Base-by-base conservation (phyloP, 1,140 invertebrate species). In the Scaptodrosophila lebanonensis region DNA sequence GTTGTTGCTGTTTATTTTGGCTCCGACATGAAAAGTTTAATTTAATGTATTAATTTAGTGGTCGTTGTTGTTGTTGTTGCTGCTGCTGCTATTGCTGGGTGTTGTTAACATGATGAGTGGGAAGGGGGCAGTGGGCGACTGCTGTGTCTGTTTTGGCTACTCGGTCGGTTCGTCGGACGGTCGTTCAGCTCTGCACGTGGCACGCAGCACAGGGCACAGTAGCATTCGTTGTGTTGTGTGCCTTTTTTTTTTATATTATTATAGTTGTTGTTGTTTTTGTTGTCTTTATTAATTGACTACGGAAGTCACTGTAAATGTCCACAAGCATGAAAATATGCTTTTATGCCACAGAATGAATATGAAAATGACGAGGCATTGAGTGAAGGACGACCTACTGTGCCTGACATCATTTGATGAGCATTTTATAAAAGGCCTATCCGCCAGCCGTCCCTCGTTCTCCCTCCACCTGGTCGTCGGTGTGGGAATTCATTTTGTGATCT, bases 271-370 rank as follows among this genome's bases (percentile, higher is more conserved):
- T 45, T 63, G 47, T 50, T 54, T 39, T 43, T 58, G 48, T 54
- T 75, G 35, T 43, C 68, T 79, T 66, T 73, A 79, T 79, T 82
- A 79, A 77, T 77, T 66, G 73, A 58, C 73, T 52, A 15, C 73
- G 73, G 73, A 79, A 79, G 75, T 73, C 56, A 60, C 73, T 79
- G 75, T 79, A 79, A 79, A 79, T 82, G 73, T 79, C 64, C 68
- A 79, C 73, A 79, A 82, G 82, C 73, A 77, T 79, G 73, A 77
- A 67, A 68, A 59, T 68, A 58, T 66, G 63, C 33, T 50, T 51
- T 47, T 11, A 25, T 61, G 51, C 50, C 43, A n/a, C n/a, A n/a
- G n/a, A n/a, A n/a, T n/a, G n/a, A n/a, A n/a, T n/a, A n/a, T n/a
- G n/a, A n/a, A n/a, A n/a, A n/a, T n/a, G n/a, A n/a, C n/a, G n/a